phyloP scores from a whole-genome alignment of 2,888 invertebrate genomes.

The Philopedon plagiatum region DNA sequence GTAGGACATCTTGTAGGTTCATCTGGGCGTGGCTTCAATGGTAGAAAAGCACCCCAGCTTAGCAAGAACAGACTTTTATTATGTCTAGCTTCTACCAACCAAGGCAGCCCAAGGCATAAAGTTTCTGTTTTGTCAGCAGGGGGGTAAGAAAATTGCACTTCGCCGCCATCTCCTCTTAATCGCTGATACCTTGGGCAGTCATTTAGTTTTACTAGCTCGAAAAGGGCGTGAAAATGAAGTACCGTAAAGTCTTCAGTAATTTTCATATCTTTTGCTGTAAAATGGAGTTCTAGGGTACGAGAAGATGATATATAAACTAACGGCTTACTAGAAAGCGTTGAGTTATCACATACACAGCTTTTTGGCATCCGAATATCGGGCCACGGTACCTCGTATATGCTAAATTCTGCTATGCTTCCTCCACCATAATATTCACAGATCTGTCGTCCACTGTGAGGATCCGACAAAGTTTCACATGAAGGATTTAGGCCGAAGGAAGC shows the following conservation, averaged over 20 bases:
- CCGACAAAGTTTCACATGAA: slow-evolving; percentile 79
- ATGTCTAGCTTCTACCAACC: slow-evolving; percentile 84
- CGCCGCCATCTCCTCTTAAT: slow-evolving; percentile 77
- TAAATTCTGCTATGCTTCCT: slow-evolving; percentile 71
- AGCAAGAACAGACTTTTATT: slow-evolving; percentile 86
- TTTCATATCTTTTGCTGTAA: slow-evolving; percentile 80
- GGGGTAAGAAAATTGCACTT: slow-evolving; percentile 77
- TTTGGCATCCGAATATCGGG: slow-evolving; percentile 78
- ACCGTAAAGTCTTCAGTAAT: slow-evolving; percentile 87
- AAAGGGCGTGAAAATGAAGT: slow-evolving; percentile 83
- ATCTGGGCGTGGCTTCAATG: slow-evolving; percentile 74
- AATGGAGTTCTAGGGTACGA: slow-evolving; percentile 81
- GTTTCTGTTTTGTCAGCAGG: slow-evolving; percentile 74
- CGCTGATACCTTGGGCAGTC: slow-evolving; percentile 78
- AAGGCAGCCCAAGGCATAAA: slow-evolving; percentile 83
- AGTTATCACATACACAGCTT: slow-evolving; percentile 87
- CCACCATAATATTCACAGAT: slow-evolving; percentile 69
- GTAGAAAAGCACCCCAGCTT: slow-evolving; percentile 86
- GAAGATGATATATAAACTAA: slow-evolving; percentile 77
- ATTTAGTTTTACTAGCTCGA: slow-evolving; percentile 76
- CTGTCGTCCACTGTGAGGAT: slow-evolving; percentile 80
- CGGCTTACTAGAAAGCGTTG: slow-evolving; percentile 73
- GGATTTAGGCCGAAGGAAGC: slow-evolving; percentile 80
- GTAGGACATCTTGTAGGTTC: slow-evolving; percentile 82
- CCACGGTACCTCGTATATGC: slow-evolving; percentile 81